Base-by-base conservation (phyloP, 2,113 vertebrate genomes). In the Prolemur simus region DNA sequence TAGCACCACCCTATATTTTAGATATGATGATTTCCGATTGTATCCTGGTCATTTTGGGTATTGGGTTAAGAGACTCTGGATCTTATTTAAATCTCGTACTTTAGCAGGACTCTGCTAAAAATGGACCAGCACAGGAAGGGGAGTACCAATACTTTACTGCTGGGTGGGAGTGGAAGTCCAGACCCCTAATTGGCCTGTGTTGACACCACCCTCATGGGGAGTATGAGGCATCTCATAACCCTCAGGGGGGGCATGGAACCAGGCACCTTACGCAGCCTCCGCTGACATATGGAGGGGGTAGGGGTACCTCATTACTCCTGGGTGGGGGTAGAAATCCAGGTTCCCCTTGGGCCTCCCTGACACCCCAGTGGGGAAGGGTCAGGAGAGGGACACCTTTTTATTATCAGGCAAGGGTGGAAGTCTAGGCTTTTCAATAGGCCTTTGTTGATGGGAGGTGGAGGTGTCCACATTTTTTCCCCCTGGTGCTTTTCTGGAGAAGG, bases 401-500 rank as follows among this genome's bases (percentile, higher is more conserved):
- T 27, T 66, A n/a, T 3, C 5, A 13, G 81, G 56, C 12, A 47
- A 84, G 13, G 60, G 25, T 7, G n/a, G 81, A 69, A 47, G 11
- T 56, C 47, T 60, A 42, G 9, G 58, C 42, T 89, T 74, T 42
- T 85, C n/a, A 54, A 2, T 9, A 60, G 49, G 34, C 13, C 76
- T 87, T 37, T n/a, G 39, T 2, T 64, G 84, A 81, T 21, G n/a
- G 49, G 29, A 76, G 32, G 0, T 54, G 60, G 25, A 68, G 68
- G 15, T 21, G 17, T 2, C 18, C 73, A 29, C 14, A 13, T 58
- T 47, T 39, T 14, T 4, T 0, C 11, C 15, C 0, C 8, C 45
- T 12, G 8, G n/a, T 73, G 18, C 13, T 87, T 89, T 92, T 37
- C 52, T 87, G 18, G 32, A 95, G 58, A 58, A 94, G 34, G 39